These are phyloP conservation scores for Lysandra bellargus DNA, from an alignment of 2,888 invertebrate species.

Conservation along the genomic window DNA sequence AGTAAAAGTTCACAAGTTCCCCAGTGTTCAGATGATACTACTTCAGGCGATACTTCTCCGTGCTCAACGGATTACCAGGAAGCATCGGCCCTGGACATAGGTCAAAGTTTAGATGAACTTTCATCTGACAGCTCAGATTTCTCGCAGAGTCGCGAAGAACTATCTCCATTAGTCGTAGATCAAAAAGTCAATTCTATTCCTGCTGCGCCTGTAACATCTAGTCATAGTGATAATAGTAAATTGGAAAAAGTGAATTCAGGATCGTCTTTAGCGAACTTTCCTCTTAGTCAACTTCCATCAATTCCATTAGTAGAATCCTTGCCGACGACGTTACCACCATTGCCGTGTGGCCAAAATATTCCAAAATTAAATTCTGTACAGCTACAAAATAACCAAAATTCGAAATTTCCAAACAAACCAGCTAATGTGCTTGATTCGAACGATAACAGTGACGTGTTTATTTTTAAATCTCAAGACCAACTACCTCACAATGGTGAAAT, in stretches of 20 bases:
- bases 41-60: conserved; percentile 67
- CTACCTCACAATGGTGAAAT: conserved; percentile 41
- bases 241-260: conserved; percentile 42
- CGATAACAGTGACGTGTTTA: conserved; percentile 22
- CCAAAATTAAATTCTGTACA: background rate
- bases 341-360: conserved; percentile 36
- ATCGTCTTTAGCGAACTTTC: conserved; percentile 52
- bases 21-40: conserved; percentile 63
- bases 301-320: conserved; percentile 61
- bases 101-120: conserved; percentile 67
- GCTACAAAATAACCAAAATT: conserved; percentile 10
- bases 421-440: conserved; percentile 13
- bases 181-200: conserved; percentile 46
- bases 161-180: conserved; percentile 51
- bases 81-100: conserved; percentile 71
- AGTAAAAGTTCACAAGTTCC: conserved; percentile 69
- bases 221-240: conserved; percentile 41
- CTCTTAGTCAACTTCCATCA: conserved; percentile 62
- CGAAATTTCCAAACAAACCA: background rate
- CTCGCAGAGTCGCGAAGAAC: conserved; percentile 73
- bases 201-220: conserved; percentile 44
- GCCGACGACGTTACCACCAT: conserved; percentile 49
- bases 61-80: conserved; percentile 76
- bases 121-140: conserved; percentile 71
- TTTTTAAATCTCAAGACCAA: background rate